Conservation (phyloP, 1,140 invertebrate genomes). For the Whitmania pigra region DNA sequence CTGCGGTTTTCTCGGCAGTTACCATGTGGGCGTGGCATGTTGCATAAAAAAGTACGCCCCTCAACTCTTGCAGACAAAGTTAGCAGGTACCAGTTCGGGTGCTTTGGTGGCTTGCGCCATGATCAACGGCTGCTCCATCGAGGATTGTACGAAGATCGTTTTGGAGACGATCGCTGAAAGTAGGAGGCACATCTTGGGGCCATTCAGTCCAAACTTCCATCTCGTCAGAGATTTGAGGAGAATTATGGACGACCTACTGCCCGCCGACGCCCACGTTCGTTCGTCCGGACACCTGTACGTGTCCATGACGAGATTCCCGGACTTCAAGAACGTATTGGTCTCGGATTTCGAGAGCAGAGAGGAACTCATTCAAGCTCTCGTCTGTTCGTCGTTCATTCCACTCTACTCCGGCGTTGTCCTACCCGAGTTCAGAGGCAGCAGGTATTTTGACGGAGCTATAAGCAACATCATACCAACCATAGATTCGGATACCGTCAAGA, state of each 20-base stretch:
- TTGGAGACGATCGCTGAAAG: no score
- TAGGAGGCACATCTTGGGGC: conserved; percentile 58
- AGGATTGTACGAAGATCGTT: no score
- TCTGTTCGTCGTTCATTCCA: no score
- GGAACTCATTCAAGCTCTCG: conserved; percentile 56
- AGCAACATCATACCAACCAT: conserved; percentile 85
- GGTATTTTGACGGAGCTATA: conserved; percentile 92
- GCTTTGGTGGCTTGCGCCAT: conserved; percentile 76
- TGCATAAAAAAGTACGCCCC: conserved; percentile 93
- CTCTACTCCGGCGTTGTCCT: no score
- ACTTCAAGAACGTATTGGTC: conserved; percentile 86
- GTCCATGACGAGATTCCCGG: conserved; percentile 81
- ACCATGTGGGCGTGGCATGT: conserved; percentile 90
- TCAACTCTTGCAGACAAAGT: conserved; percentile 70
- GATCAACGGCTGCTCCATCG: conserved; percentile 60
- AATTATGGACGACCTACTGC: conserved; percentile 62
- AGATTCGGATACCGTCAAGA: conserved; percentile 87
- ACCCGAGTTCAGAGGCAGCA: conserved; percentile 27
- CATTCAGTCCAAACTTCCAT: conserved; percentile 88
- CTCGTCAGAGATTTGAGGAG: conserved; percentile 72
- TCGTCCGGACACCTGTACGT: conserved; percentile 82
- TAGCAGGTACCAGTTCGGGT: conserved; percentile 92
- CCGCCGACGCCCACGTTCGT: conserved; percentile 69
- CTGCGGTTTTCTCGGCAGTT: conserved; percentile 95
- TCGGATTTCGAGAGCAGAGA: conserved; percentile 78